phyloP scores from a whole-genome alignment of 2,797 vertebrate species.

The Danio aesculapii region DNA sequence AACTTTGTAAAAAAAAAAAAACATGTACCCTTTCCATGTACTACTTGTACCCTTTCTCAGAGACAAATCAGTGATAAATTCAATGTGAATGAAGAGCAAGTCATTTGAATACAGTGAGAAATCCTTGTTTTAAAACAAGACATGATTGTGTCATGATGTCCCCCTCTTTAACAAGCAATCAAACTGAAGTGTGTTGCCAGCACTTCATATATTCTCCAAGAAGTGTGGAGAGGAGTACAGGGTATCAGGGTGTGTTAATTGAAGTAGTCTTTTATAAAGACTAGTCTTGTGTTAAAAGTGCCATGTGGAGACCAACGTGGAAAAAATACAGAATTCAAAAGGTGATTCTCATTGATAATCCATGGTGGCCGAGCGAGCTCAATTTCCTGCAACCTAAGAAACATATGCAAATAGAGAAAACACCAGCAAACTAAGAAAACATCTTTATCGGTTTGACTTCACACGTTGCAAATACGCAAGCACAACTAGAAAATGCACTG shows the following conservation, averaged over 20 bases:
- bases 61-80: slow-evolving; percentile 26
- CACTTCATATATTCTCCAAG: slow-evolving; percentile 62
- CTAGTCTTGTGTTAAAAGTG: slow-evolving; percentile 34
- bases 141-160: slow-evolving; percentile 42
- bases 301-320: slow-evolving; percentile 18
- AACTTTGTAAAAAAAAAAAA: background rate
- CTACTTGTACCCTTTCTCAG: slow-evolving; percentile 7
- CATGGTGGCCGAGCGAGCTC: no score
- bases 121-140: slow-evolving; percentile 46
- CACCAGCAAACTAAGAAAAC: no score
- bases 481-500: no score
- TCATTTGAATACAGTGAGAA: slow-evolving; percentile 9
- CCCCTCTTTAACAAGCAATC: slow-evolving; percentile 73
- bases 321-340: background rate
- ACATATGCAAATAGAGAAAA: no score
- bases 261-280: slow-evolving; percentile 43
- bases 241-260: slow-evolving; percentile 58
- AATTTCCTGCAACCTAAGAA: no score
- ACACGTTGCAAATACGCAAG: no score
- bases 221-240: slow-evolving; percentile 62
- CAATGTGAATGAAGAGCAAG: slow-evolving; percentile 22
- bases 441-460: no score
- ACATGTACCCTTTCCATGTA: background rate
- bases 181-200: slow-evolving; percentile 65
- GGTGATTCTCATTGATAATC: background rate